Base-by-base conservation (phyloP, 2,113 vertebrate species). In the Megaceryle torquata region DNA sequence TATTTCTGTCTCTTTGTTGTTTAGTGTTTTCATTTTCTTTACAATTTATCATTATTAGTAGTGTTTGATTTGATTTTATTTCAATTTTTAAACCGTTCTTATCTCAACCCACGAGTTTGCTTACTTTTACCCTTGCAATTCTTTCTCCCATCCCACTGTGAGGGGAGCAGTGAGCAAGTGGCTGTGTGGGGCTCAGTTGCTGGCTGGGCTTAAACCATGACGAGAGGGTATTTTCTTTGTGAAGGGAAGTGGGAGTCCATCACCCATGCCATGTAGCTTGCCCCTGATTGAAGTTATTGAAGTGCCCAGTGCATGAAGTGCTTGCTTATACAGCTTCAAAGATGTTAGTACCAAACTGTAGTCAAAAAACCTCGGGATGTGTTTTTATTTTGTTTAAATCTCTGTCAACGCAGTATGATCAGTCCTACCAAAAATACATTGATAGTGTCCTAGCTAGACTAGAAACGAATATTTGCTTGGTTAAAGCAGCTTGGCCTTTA, bases 381-480 rank as follows among this genome's bases (percentile, higher is more conserved):
- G 41, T 43, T 88, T 93, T 80, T 19, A 13, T 12, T 86, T 78
- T 41, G 19, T 51, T 86, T 78, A 60, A 77, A 57, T 77, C 37
- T 93, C 37, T 93, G 35, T 60, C 59, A 84, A 68, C 78, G 84
- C 54, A 82, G 61, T 54, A 35, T 84, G 31, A 93, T 94, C 86
- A 57, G 64, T 86, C 70, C n/a, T 91, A 33, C 37, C 61, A 78
- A 71, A 95, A 84, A 82, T 71, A 44, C 6, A 57, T 78, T 70
- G 74, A 90, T 82, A 76, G 81, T 84, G 14, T 70, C 51, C 64
- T 75, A 56, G 48, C 65, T 79, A 63, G 83, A n/a, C 54, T 59
- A 43, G 67, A 88, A 63, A 86, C 50, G 91, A 96, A 92, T 89
- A 91, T 91, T 96, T 94, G 50, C 68, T 95, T 41, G 51, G 86